Percentiles rank a stretch among this genome's conserved stretches.
phyloP scores from a whole-genome alignment of 1,140 invertebrate species.

The Aplysia californica region DNA sequence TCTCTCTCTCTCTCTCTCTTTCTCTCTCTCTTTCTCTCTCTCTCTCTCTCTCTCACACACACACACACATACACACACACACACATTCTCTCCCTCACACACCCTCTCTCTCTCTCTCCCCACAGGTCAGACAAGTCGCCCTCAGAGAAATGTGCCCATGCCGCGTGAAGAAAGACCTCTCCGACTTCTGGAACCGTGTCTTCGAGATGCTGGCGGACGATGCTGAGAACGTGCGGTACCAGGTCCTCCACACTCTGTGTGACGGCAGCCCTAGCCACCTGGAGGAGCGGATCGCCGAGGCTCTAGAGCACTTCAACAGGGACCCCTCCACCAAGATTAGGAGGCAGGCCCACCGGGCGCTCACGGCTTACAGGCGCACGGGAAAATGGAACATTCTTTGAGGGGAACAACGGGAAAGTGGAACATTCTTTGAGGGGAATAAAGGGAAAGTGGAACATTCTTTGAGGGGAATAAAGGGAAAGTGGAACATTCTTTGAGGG shows the following conservation, averaged over 20 bases:
- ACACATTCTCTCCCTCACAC: no score
- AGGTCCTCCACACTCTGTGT: neutral
- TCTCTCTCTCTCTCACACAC: neutral
- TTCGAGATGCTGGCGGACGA: slow-evolving; percentile 61
- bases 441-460: neutral
- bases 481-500: neutral
- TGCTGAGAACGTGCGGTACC: slow-evolving; percentile 47
- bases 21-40: neutral
- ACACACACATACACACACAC: neutral
- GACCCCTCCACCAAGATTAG: slow-evolving; percentile 57
- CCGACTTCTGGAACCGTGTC: slow-evolving; percentile 63
- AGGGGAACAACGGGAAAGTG: neutral
- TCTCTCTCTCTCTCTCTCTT: neutral
- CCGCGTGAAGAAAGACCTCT: slow-evolving; percentile 58
- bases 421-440: neutral
- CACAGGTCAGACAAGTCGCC: slow-evolving; percentile 56
- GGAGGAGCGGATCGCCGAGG: slow-evolving; percentile 53
- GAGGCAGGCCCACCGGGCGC: slow-evolving; percentile 58
- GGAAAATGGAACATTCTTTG: slow-evolving; percentile 66
- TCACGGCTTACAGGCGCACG: slow-evolving; percentile 55
- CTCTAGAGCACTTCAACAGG: slow-evolving; percentile 59
- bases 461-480: neutral
- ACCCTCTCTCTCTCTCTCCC: neutral
- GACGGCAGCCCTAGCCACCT: slow-evolving; percentile 51
- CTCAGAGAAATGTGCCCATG: slow-evolving; percentile 66